phyloP scores from a whole-genome alignment of 2,113 vertebrate genomes.

The Gopherus evgoodei region DNA sequence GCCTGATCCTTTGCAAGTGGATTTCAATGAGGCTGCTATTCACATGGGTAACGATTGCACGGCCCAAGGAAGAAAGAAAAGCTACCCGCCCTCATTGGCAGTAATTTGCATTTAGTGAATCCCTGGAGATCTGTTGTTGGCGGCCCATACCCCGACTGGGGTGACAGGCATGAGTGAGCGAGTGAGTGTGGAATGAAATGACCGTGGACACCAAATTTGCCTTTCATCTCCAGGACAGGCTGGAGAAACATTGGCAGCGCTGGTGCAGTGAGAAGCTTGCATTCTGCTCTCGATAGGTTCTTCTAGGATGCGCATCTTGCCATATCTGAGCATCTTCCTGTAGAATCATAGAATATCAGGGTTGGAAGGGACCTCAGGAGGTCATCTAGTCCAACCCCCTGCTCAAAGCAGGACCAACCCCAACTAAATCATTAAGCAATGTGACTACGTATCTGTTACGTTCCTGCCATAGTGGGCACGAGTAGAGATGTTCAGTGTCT shows the following conservation, averaged over 20 bases:
- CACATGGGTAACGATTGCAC: background rate
- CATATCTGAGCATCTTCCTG: too few relatives aligned
- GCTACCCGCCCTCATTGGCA: background rate
- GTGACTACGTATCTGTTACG: background rate
- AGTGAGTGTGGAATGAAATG: background rate
- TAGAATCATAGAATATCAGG: too few relatives aligned
- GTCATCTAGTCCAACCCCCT: too few relatives aligned
- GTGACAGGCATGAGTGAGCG: too few relatives aligned
- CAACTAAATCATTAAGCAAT: background rate
- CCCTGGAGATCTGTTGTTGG: too few relatives aligned
- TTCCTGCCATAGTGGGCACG: background rate
- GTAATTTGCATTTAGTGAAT: background rate
- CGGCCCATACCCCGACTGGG: too few relatives aligned
- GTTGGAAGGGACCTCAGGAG: too few relatives aligned
- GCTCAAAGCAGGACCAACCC: too few relatives aligned
- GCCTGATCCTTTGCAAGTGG: accelerated
- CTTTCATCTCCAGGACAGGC: background rate
- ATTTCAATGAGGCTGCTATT: background rate
- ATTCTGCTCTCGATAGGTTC: background rate
- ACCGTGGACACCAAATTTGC: background rate
- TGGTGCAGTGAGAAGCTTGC: background rate
- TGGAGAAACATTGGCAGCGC: background rate
- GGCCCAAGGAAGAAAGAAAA: background rate
- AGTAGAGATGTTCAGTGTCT: background rate
- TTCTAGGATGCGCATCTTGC: too few relatives aligned